Evolutionary conservation across 2,113 vertebrate species (phyloP).

Genomic region (Desmodus rotundus): DNA sequence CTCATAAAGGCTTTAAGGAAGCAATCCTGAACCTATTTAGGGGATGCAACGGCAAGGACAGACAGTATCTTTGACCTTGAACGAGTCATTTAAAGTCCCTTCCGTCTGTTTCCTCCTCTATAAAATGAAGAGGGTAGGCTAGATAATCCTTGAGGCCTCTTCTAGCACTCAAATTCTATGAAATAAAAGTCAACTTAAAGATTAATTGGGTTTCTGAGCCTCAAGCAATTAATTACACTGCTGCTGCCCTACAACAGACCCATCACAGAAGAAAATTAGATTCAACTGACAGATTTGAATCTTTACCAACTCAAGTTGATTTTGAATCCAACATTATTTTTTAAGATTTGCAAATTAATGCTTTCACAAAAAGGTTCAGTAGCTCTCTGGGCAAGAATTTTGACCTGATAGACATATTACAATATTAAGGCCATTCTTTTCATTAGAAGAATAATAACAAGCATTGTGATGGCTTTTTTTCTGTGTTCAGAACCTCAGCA

Average conservation of each 20-base stretch:
- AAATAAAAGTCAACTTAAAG: conserved; percentile 69
- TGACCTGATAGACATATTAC: neutral
- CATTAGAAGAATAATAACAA: neutral
- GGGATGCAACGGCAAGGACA: neutral
- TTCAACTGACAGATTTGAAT: conserved; percentile 63
- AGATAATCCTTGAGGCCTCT: conserved; percentile 37
- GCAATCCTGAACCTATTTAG: neutral
- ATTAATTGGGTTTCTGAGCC: conserved; percentile 71
- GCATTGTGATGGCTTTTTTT: neutral
- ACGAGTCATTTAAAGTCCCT: conserved; percentile 33
- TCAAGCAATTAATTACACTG: conserved; percentile 72
- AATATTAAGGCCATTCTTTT: neutral
- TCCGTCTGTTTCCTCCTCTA: conserved; percentile 19
- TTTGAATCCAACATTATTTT: conserved; percentile 47
- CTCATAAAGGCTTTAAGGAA: neutral
- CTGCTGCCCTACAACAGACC: conserved; percentile 45
- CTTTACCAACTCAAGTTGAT: conserved; percentile 32
- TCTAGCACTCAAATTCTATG: neutral
- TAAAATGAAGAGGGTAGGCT: conserved; percentile 25
- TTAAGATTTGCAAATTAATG: conserved; percentile 59
- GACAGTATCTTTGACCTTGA: conserved; percentile 25
- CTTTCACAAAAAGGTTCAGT: conserved; percentile 28
- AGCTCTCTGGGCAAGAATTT: conserved; percentile 21
- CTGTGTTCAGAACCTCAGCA: neutral
- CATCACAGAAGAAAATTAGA: conserved; percentile 61